Base-by-base conservation (phyloP, 2,888 invertebrate genomes). In the Limnephilus auricula region DNA sequence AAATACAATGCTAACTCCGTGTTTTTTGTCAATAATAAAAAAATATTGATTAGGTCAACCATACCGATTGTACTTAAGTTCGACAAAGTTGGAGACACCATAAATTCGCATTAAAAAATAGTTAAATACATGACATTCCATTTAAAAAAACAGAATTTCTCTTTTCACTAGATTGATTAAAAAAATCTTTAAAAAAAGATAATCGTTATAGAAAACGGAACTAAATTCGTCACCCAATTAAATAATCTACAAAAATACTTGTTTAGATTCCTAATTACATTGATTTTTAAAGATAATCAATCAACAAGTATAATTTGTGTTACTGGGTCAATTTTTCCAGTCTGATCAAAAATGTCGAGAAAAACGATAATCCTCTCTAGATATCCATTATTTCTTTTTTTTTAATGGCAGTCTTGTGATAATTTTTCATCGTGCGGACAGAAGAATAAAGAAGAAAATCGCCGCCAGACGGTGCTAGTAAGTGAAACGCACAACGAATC, bases 401-500 rank as follows among this genome's bases (percentile, higher is more conserved):
- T 65, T n/a, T 65, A 5, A 65, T 89, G 30, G 32, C 50, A 31
- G 80, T 65, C 82, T 45, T 80, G 91, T 82, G 91, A 90, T 90
- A 65, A 90, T 90, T 90, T 90, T 89, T 18, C 18, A 32, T 80
- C 32, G 32, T 32, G 32, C 30, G 30, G 86, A 86, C 9, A 40
- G 86, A 87, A 80, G 65, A 91, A 50, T 50, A 65, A 80, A 10
- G 37, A 18, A 34, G 18, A 79, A 92, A 84, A 89, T 88, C 80
- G 89, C 90, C 80, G 13, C 5, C n/a, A 78, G n/a, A 30, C 78
- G 34, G 25, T 30, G 32, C 12, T 78, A 92, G 91, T 91, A 92
- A 92, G 92, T 90, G 92, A 92, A 92, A 92, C 92, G 91, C 92
- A 92, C 84, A 65, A 65, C 91, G 90, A 90, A 92, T 92, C 90